These are phyloP conservation scores for Nycticryphes semicollaris DNA, from an alignment of 2,113 vertebrate species.

Conservation along the genomic window DNA sequence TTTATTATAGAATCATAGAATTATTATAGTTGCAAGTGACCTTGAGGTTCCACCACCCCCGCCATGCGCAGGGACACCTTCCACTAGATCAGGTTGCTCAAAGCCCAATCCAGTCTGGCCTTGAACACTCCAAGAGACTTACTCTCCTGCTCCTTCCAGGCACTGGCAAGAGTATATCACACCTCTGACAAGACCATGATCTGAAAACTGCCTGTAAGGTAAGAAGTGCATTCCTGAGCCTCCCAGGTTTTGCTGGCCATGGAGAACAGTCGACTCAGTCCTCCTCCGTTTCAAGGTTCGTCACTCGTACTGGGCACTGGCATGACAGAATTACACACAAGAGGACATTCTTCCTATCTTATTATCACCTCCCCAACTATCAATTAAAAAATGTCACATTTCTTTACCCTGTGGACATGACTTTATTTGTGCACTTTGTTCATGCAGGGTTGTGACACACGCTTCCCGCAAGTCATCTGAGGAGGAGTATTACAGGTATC, in stretches of 20 bases:
- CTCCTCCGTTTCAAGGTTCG: background rate
- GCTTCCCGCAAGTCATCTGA: background rate
- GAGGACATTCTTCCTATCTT: background rate
- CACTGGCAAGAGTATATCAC: background rate
- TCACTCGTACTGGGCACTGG: fast-evolving
- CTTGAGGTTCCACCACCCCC: background rate
- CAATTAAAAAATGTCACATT: background rate
- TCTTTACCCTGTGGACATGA: conserved; percentile 27
- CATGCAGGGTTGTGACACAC: background rate
- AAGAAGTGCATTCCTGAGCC: background rate
- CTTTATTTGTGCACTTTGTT: background rate
- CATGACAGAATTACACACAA: background rate
- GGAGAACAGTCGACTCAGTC: background rate
- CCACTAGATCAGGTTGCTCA: background rate
- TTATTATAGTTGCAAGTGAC: background rate
- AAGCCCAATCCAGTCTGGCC: background rate
- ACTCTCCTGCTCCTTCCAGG: background rate
- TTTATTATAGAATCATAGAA: background rate
- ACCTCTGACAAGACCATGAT: background rate
- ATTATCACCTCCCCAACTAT: background rate
- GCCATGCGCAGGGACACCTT: background rate
- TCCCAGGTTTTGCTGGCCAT: background rate
- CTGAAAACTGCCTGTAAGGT: background rate
- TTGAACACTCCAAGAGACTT: background rate
- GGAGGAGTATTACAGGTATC: background rate